Conservation (phyloP, 2,888 invertebrate species). For the Oligia strigilis region DNA sequence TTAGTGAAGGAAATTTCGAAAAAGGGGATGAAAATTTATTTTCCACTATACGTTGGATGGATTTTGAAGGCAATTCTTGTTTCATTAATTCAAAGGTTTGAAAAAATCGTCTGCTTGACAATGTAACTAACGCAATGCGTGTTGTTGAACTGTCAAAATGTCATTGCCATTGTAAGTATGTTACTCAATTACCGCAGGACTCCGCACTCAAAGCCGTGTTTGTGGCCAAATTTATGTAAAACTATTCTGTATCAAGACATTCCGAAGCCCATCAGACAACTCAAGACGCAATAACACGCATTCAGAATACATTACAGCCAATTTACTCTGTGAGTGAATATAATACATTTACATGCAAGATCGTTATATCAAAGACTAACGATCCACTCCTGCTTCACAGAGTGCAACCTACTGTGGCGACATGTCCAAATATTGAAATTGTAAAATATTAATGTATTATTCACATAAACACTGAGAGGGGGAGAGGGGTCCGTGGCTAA, state of each 20-base stretch:
- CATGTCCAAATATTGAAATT: background rate
- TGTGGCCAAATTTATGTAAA: background rate
- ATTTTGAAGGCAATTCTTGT: too few relatives aligned
- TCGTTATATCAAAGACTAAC: background rate
- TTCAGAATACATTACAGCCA: slow-evolving; percentile 7
- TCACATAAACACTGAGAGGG: background rate
- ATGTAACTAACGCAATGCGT: too few relatives aligned
- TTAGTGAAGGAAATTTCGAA: too few relatives aligned
- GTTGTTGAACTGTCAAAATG: too few relatives aligned
- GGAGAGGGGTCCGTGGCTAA: too few relatives aligned
- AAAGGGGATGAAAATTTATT: too few relatives aligned
- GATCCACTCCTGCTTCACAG: background rate
- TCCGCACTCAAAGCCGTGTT: too few relatives aligned
- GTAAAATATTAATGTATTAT: background rate
- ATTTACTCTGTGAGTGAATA: slow-evolving; percentile 14
- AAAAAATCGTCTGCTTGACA: too few relatives aligned
- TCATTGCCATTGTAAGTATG: too few relatives aligned
- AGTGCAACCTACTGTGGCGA: background rate
- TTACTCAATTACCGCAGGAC: too few relatives aligned
- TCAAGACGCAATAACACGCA: slow-evolving; percentile 7
- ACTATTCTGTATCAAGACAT: background rate
- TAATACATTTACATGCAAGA: slow-evolving; percentile 22
- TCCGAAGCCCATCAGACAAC: background rate
- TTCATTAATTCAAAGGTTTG: too few relatives aligned
- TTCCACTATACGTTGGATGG: too few relatives aligned